phyloP scores from a whole-genome alignment of 2,113 vertebrate species.

The Labeo catla region DNA sequence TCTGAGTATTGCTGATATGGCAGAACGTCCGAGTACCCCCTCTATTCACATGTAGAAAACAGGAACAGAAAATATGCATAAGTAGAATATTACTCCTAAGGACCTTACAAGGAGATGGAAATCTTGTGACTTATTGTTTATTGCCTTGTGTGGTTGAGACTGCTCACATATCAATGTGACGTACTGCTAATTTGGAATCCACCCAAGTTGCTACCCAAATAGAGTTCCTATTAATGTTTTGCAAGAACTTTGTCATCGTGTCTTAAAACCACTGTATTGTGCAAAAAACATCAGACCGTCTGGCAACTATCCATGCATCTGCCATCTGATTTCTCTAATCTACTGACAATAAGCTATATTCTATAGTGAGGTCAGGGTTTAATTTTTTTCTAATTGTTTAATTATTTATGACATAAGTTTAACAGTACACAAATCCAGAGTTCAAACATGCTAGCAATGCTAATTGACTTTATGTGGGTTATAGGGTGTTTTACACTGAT shows the following conservation, averaged over 20 bases:
- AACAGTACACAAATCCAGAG: neutral
- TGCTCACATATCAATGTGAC: neutral
- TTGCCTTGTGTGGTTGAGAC: neutral
- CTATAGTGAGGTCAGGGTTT: too few relatives aligned
- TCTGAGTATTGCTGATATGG: too few relatives aligned
- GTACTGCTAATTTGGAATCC: neutral
- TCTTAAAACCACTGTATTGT: neutral
- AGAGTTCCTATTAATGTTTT: neutral
- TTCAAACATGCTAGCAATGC: neutral
- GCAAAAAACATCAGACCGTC: neutral
- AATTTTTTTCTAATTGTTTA: too few relatives aligned
- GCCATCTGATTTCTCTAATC: neutral
- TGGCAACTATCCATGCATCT: neutral
- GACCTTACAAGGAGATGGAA: neutral
- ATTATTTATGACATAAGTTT: neutral
- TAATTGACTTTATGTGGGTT: neutral
- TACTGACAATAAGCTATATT: neutral
- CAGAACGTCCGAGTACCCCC: too few relatives aligned
- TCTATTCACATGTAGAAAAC: neutral
- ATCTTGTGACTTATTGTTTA: neutral
- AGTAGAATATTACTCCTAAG: neutral
- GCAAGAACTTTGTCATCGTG: neutral
- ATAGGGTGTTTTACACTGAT: neutral
- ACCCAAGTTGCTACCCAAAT: neutral
- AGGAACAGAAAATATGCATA: neutral